Percentiles rank a stretch among this genome's conserved stretches.
These are phyloP conservation scores for Chascanopsetta lugubris DNA, from an alignment of 2,113 vertebrate species.

Conservation along the genomic window DNA sequence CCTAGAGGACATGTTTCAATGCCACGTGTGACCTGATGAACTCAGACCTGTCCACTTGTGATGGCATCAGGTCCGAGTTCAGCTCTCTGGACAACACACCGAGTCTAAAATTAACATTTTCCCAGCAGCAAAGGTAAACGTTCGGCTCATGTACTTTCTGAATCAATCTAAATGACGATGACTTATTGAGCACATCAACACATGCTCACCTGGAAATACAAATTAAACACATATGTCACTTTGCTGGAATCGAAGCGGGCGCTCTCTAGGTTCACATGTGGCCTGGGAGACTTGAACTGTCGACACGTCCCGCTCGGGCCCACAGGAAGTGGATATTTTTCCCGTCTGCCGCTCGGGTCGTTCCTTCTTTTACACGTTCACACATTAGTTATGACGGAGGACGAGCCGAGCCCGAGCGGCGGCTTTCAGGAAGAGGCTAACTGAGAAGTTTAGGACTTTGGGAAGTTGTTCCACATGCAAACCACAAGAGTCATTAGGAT, in stretches of 20 bases:
- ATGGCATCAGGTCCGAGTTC: too few species aligned
- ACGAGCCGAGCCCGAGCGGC: conserved; percentile 30
- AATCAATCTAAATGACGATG: conserved; percentile 33
- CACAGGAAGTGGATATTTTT: conserved; percentile 61
- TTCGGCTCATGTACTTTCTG: conserved; percentile 3
- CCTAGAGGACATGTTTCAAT: too few species aligned
- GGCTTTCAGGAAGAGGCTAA: conserved; percentile 40
- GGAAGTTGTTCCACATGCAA: conserved; percentile 71
- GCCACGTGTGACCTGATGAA: too few species aligned
- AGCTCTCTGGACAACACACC: too few species aligned
- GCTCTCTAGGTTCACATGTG: background rate
- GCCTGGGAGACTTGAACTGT: conserved; percentile 28
- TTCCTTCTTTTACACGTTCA: conserved; percentile 20
- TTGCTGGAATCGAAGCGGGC: background rate
- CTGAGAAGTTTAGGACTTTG: conserved; percentile 57
- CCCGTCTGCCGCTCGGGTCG: conserved; percentile 30
- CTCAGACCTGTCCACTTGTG: too few species aligned
- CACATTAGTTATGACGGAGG: conserved; percentile 31
- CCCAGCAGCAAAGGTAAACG: background rate
- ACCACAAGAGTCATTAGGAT: conserved; percentile 82
- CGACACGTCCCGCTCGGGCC: conserved; percentile 35
- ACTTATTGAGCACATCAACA: conserved; percentile 46
- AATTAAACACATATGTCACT: background rate
- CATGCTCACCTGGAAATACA: conserved; percentile 25
- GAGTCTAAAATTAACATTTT: background rate